Conservation (phyloP, 2,113 vertebrate species). For the Balaeniceps rex region DNA sequence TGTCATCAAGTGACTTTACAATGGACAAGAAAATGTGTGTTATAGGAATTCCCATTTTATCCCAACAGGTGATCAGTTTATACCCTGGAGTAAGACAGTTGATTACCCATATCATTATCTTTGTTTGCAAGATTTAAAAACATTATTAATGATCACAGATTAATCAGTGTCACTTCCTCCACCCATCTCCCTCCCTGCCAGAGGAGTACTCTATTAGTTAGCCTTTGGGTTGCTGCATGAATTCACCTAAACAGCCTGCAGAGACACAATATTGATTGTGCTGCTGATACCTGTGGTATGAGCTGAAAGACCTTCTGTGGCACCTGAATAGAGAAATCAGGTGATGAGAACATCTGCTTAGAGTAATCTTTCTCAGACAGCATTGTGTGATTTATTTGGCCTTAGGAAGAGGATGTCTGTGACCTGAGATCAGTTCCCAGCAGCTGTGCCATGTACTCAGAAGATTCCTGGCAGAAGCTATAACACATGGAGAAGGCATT, state of each 20-base stretch:
- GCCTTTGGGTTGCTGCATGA: background rate
- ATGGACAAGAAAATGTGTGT: conserved; percentile 17
- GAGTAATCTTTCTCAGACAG: background rate
- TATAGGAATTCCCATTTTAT: conserved; percentile 33
- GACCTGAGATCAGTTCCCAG: background rate
- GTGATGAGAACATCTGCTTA: background rate
- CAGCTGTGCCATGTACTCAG: background rate
- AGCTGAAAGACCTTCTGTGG: background rate
- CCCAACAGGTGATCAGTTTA: conserved; percentile 15
- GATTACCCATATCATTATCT: conserved; percentile 30
- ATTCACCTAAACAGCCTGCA: background rate
- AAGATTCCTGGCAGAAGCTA: background rate
- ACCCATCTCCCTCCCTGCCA: background rate
- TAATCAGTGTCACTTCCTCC: conserved; percentile 20
- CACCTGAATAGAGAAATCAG: conserved; percentile 12
- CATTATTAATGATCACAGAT: background rate
- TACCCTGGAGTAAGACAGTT: background rate
- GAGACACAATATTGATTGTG: background rate
- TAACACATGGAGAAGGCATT: background rate
- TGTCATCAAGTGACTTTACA: background rate
- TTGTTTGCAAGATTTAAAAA: conserved; percentile 1
- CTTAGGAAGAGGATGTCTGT: background rate
- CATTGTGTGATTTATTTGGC: background rate
- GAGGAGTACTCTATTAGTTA: background rate
- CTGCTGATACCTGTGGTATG: background rate